Conservation (phyloP, 1,140 invertebrate species). For the Bombus confusus region DNA sequence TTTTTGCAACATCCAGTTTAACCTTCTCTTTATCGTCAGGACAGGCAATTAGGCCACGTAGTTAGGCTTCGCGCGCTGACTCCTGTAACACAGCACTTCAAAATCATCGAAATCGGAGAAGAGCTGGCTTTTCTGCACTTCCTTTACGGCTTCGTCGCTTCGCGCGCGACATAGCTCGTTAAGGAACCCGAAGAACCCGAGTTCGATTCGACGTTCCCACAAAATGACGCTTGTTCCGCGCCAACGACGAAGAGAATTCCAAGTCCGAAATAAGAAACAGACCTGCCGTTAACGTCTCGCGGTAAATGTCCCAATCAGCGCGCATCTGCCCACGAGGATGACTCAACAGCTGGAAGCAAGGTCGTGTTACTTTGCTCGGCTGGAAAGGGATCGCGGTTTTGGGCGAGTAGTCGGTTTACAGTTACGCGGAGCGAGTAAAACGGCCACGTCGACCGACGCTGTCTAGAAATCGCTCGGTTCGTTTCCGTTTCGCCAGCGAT, state of each 20-base stretch:
- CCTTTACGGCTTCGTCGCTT: too few species aligned
- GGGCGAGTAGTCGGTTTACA: neutral
- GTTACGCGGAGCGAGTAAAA: neutral
- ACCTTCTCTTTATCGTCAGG: too few species aligned
- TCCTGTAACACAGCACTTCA: too few species aligned
- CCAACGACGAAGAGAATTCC: too few species aligned
- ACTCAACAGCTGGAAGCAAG: neutral
- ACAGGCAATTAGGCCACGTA: too few species aligned
- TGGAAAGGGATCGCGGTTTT: neutral
- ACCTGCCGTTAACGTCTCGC: neutral
- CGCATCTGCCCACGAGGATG: neutral
- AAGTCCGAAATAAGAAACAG: too few species aligned
- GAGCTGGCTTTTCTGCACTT: too few species aligned
- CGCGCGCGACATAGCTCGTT: too few species aligned
- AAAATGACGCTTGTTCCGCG: too few species aligned
- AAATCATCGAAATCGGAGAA: too few species aligned
- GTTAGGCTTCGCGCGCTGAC: too few species aligned
- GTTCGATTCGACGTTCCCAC: accelerated
- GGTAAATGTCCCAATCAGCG: neutral
- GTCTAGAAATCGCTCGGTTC: neutral
- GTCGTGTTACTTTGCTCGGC: neutral
- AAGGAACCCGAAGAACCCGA: accelerated
- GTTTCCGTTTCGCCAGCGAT: neutral
- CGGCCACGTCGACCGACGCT: neutral
- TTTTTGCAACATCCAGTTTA: too few species aligned